A percentile compares a stretch with the other conserved stretches of the same genome.
These are phyloP conservation scores for Epinephelus moara DNA, from an alignment of 2,113 vertebrate genomes.

Conservation along the genomic window DNA sequence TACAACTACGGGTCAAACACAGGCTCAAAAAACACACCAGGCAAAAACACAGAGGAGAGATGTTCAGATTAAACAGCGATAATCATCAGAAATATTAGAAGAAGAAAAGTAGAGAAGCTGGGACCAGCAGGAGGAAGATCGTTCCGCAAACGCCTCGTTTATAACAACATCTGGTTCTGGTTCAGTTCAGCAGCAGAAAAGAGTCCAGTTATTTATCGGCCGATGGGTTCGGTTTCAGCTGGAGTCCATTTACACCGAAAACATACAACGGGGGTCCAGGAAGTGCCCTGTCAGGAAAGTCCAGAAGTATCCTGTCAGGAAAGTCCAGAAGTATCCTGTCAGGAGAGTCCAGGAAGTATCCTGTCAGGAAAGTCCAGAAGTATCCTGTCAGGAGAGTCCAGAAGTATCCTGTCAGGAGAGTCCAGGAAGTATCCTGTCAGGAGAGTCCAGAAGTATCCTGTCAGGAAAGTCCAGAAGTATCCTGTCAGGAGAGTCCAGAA, in stretches of 20 bases:
- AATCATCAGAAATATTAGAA: constrained; percentile 38
- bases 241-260: constrained; percentile 29
- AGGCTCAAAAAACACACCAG: constrained; percentile 64
- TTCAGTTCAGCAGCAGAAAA: constrained; percentile 1
- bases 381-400: background rate
- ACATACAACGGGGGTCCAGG: background rate
- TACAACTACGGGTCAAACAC: constrained; percentile 75
- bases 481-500: background rate
- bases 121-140: constrained; percentile 32
- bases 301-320: background rate
- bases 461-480: background rate
- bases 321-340: background rate
- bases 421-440: background rate
- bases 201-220: constrained; percentile 22
- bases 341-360: background rate
- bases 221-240: background rate
- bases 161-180: background rate
- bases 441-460: background rate
- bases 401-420: background rate
- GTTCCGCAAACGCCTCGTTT: background rate
- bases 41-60: constrained; percentile 56
- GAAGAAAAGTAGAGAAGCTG: constrained; percentile 17
- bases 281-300: background rate
- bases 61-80: constrained; percentile 15
- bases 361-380: background rate